phyloP scores from a whole-genome alignment of 1,140 invertebrate species.

The Philotrypesis tridentata region DNA sequence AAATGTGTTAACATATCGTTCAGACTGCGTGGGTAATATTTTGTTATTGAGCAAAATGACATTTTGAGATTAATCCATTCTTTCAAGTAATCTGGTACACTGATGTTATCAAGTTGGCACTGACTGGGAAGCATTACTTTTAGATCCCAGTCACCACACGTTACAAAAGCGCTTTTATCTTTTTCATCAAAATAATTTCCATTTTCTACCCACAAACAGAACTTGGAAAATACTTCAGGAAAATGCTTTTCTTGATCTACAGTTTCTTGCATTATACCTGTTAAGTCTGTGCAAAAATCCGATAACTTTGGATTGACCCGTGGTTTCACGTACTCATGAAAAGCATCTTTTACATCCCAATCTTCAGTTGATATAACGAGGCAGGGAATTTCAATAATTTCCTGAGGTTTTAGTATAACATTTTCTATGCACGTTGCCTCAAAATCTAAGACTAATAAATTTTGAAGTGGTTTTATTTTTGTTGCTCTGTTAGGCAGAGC shows the following conservation, averaged over 20 bases:
- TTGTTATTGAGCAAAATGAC: constrained; percentile 58
- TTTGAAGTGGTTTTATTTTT: constrained; percentile 67
- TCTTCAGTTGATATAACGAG: constrained; percentile 75
- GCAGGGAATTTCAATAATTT: constrained; percentile 82
- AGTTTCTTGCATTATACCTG: constrained; percentile 72
- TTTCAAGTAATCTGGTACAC: constrained; percentile 72
- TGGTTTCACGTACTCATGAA: constrained; percentile 79
- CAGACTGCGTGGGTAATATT: constrained; percentile 64
- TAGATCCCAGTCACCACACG: constrained; percentile 81
- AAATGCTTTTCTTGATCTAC: constrained; percentile 67
- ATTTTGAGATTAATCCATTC: constrained; percentile 79
- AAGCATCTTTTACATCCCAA: constrained; percentile 74
- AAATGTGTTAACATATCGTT: constrained; percentile 61
- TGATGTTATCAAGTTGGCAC: constrained; percentile 71
- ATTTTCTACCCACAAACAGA: constrained; percentile 65
- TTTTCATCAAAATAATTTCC: constrained; percentile 59
- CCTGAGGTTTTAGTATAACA: constrained; percentile 67
- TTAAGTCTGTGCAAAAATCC: constrained; percentile 77
- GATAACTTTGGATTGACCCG: constrained; percentile 72
- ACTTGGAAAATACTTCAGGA: constrained; percentile 63
- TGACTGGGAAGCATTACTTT: constrained; percentile 77
- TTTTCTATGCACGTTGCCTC: constrained; percentile 76
- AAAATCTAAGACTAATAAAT: constrained; percentile 78
- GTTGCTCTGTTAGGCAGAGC: constrained; percentile 32
- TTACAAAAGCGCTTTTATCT: constrained; percentile 73